A percentile compares a stretch with the other conserved stretches of the same genome.
phyloP scores from a whole-genome alignment of 2,113 vertebrate species.

The Rostratula benghalensis region DNA sequence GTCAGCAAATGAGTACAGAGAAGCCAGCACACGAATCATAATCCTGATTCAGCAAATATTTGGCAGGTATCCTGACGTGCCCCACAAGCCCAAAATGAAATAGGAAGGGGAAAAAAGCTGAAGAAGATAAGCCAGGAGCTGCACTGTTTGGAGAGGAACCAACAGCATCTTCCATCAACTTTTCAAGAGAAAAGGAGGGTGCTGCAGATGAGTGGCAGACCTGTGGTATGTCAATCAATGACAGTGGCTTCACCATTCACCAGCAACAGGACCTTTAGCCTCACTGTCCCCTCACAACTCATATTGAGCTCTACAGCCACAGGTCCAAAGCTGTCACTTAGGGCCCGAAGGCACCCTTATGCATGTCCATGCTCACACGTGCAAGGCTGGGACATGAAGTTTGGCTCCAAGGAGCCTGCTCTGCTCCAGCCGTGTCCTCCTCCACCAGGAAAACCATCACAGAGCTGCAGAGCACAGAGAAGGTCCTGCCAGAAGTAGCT shows the following conservation, averaged over 20 bases:
- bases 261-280: neutral
- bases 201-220: neutral
- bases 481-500: neutral
- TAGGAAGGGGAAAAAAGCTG: neutral
- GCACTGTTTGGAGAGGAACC: neutral
- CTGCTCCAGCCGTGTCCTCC: neutral
- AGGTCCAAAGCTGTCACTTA: rapidly evolving
- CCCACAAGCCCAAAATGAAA: neutral
- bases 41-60: conserved; percentile 41
- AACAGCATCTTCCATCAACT: neutral
- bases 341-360: neutral
- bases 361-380: rapidly evolving
- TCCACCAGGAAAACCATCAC: rapidly evolving
- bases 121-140: neutral
- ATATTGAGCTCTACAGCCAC: rapidly evolving
- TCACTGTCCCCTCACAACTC: neutral
- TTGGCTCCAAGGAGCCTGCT: neutral
- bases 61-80: conserved; percentile 22
- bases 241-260: neutral
- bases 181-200: rapidly evolving
- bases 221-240: neutral
- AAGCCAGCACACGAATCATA: conserved; percentile 9
- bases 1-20: neutral
- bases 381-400: neutral
- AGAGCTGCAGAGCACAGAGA: rapidly evolving